These are phyloP conservation scores for Dolomedes plantarius DNA, from an alignment of 2,888 invertebrate genomes.

Conservation along the genomic window DNA sequence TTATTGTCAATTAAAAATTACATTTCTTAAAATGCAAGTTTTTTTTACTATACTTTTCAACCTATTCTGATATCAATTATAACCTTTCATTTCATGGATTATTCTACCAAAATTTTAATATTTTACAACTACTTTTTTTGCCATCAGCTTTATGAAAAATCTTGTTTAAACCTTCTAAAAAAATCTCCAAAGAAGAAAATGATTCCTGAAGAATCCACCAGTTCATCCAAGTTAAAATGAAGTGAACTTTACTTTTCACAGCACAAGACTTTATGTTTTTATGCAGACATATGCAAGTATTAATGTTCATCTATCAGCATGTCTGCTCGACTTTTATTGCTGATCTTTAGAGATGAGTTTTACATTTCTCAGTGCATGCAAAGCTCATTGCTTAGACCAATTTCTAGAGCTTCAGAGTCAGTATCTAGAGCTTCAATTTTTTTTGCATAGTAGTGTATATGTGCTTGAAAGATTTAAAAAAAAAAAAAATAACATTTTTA, in stretches of 20 bases:
- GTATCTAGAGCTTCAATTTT: no score
- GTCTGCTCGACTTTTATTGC: neutral
- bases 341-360: no score
- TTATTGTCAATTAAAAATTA: no score
- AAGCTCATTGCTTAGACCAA: neutral
- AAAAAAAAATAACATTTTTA: no score
- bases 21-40: no score
- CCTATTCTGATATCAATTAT: no score
- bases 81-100: neutral
- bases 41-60: no score
- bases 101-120: no score
- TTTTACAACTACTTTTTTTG: no score
- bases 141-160: conserved; percentile 60
- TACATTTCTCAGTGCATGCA: neutral
- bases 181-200: conserved; percentile 68
- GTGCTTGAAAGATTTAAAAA: no score
- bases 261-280: neutral
- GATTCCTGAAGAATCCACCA: conserved; percentile 39
- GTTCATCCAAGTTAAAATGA: conserved; percentile 52
- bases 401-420: no score
- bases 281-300: conserved; percentile 52
- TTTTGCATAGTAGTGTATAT: no score
- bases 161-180: conserved; percentile 62
- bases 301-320: neutral
- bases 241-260: conserved; percentile 19